These are phyloP conservation scores for Rhopilema esculentum DNA, from an alignment of 30 jellyfish, hydroid and myxozoan genomes.

Conservation along the genomic window DNA sequence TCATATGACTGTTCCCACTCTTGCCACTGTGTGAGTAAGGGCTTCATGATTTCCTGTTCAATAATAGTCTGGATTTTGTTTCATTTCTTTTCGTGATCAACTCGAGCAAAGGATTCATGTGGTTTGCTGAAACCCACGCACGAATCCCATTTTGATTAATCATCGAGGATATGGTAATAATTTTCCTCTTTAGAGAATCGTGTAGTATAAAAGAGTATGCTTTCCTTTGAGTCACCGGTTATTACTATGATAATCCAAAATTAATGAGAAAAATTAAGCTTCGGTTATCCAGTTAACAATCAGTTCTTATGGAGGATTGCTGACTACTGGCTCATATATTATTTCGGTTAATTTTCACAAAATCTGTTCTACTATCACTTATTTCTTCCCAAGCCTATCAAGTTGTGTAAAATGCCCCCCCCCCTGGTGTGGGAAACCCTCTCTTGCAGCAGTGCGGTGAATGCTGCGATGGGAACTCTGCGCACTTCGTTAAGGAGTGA, in stretches of 20 bases:
- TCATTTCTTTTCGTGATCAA: background rate
- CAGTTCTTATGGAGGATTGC: background rate
- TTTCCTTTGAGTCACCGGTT: background rate
- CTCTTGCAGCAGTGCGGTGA: no score
- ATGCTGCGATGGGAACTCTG: no score
- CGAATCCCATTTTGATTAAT: background rate
- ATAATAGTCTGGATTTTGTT: background rate
- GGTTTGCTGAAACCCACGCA: background rate
- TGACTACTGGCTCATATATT: no score
- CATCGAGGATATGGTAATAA: background rate
- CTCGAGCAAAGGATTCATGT: background rate
- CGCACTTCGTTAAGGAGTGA: no score
- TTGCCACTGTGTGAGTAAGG: background rate
- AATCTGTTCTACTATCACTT: no score
- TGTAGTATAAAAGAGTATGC: background rate
- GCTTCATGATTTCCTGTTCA: background rate
- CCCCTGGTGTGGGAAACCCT: no score
- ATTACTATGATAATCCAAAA: background rate
- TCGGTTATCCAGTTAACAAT: conserved; percentile 21
- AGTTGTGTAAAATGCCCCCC: no score
- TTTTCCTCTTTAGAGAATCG: background rate
- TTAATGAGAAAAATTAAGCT: background rate
- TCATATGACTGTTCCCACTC: background rate
- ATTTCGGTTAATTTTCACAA: no score
- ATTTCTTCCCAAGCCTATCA: no score